A percentile compares a stretch with the other conserved stretches of the same genome.
Conservation (phyloP, 2,888 invertebrate species). For the Podotricha telesiphe region DNA sequence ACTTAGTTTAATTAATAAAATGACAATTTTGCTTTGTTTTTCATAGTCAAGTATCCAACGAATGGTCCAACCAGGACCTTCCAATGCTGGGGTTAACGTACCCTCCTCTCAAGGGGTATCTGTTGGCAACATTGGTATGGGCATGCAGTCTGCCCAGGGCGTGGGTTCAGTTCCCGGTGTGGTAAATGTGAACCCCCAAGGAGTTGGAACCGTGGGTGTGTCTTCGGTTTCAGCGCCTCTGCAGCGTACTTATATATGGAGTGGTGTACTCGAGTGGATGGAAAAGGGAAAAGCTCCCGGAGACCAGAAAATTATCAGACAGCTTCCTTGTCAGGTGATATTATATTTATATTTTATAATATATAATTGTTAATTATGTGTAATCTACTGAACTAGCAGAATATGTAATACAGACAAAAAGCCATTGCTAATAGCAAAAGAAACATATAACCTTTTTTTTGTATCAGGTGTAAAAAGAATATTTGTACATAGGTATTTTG, state of each 20-base stretch:
- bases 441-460: too few relatives aligned
- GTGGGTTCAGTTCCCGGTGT: conserved; percentile 18
- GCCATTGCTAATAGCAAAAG: too few relatives aligned
- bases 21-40: too few relatives aligned
- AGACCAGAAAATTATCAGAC: conserved; percentile 92
- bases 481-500: not conserved
- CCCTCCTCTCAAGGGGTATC: conserved; percentile 21
- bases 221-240: conserved; percentile 39
- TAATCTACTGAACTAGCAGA: too few relatives aligned
- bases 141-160: conserved; percentile 17
- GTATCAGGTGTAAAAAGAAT: too few relatives aligned
- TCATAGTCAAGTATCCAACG: conserved; percentile 59
- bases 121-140: conserved; percentile 19
- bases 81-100: conserved; percentile 43
- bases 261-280: conserved; percentile 95
- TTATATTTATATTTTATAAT: not conserved
- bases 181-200: conserved; percentile 18
- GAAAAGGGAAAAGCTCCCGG: conserved; percentile 92
- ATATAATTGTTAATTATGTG: too few relatives aligned
- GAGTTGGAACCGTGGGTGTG: conserved; percentile 12
- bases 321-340: conserved; percentile 77
- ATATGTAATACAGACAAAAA: too few relatives aligned
- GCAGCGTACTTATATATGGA: conserved; percentile 85
- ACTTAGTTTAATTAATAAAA: too few relatives aligned
- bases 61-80: conserved; percentile 53